Conservation (phyloP, 2,113 vertebrate species). For the Pachyramphus minor region DNA sequence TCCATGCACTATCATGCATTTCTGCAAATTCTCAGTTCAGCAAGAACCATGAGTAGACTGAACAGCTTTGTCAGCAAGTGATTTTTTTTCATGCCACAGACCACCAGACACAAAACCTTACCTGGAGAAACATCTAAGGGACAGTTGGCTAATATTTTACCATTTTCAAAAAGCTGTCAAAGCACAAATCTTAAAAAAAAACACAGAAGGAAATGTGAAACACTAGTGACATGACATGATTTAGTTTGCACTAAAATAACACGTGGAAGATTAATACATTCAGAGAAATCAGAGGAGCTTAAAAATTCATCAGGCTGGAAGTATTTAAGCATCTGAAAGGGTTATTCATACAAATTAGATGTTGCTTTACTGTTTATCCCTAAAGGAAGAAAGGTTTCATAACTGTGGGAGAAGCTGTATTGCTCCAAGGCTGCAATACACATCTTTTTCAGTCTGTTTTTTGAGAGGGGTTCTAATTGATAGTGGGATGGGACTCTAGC, state of each 20-base stretch:
- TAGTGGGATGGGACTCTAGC: not conserved
- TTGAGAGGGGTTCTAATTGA: not conserved
- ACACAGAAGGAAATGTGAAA: not conserved
- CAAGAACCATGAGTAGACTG: not conserved
- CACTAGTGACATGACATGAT: not conserved
- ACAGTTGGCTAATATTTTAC: not conserved
- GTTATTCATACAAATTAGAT: slow-evolving; percentile 22
- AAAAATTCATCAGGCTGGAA: not conserved
- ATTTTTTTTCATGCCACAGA: not conserved
- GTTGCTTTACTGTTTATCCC: slow-evolving; percentile 1
- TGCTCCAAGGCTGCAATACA: not conserved
- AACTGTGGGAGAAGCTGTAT: slow-evolving; percentile 22
- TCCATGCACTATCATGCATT: not conserved
- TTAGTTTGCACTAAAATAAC: not conserved
- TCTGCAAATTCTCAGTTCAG: not conserved
- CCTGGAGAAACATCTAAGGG: not conserved
- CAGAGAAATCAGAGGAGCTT: not conserved
- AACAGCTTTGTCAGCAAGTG: not conserved
- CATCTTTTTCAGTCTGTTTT: not conserved
- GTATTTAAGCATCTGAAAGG: slow-evolving; percentile 15
- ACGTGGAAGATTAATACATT: not conserved
- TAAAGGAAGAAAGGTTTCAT: slow-evolving; percentile 48
- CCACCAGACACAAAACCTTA: not conserved
- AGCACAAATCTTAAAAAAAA: not conserved
- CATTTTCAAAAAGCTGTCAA: not conserved